Evolutionary conservation across 2,888 invertebrate species (phyloP).

Genomic region (Caenorhabditis afra): DNA sequence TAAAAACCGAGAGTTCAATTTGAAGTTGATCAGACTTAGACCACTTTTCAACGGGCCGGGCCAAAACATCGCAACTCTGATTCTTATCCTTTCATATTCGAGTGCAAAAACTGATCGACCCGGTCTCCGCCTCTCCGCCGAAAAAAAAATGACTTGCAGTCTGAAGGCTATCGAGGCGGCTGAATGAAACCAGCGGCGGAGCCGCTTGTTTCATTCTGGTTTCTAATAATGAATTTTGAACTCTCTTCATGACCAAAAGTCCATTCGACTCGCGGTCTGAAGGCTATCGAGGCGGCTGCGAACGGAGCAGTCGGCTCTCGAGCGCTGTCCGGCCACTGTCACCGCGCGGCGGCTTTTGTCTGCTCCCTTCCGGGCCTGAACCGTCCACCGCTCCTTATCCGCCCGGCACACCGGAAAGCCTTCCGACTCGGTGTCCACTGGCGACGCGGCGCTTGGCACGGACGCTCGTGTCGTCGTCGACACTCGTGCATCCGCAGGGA

Average conservation of each 20-base stretch:
- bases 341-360: conserved; percentile 21
- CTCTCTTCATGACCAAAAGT: conserved; percentile 2
- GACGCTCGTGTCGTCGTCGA: conserved; percentile 43
- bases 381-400: conserved; percentile 32
- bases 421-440: conserved; percentile 26
- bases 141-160: conserved; percentile 8
- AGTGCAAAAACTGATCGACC: too few relatives aligned
- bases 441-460: conserved; percentile 45
- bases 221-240: not conserved
- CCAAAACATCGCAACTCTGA: too few relatives aligned
- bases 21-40: too few relatives aligned
- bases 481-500: conserved; percentile 57
- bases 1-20: too few relatives aligned
- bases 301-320: not conserved
- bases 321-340: conserved; percentile 24
- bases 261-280: conserved; percentile 3
- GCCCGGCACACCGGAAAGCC: conserved; percentile 25
- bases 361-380: conserved; percentile 17
- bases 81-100: too few relatives aligned
- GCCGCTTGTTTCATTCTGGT: too few relatives aligned
- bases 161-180: conserved; percentile 13
- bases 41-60: too few relatives aligned
- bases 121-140: too few relatives aligned
- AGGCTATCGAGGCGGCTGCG: conserved; percentile 14
- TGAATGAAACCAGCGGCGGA: too few relatives aligned